Evolutionary conservation across 1,140 invertebrate genomes (phyloP), one percentile per base, ranked within the genome.

Genomic region (Drosophila ananassae): DNA sequence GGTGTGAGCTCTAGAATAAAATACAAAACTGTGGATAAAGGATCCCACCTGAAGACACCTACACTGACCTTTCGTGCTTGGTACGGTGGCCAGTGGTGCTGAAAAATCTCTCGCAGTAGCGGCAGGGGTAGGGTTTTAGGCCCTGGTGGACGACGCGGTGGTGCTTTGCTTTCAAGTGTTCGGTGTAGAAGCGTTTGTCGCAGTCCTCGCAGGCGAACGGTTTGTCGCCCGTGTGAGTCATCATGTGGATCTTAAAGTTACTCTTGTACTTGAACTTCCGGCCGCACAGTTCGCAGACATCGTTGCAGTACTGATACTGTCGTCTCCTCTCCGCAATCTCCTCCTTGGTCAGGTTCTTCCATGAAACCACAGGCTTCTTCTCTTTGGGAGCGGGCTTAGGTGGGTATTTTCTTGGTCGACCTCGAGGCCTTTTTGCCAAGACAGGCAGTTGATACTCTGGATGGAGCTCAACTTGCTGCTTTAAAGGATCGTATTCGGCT

Each of bases 261-360:
- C 17, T 44, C 41, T 44, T 44, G 13, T 17, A 44, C 41, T 21
- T 13, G 41, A 44, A 44, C 7, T 44, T 44, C 5, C 41, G 13
- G n/a, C 41, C 41, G 17, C 41, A 44, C 6, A 44, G 5, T 44
- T 44, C 41, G 41, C 41, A 44, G 6, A 44, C 41, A 21, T 21
- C n/a, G n/a, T 44, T 9, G 8, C 41, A 44, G n/a, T 21, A 17
- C 41, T 44, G 41, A 9, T 44, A 44, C 41, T 44, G n/a, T 6
- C n/a, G 41, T 7, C 8, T 44, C 41, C 41, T 5, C 13, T 44
- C 41, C 13, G 41, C 41, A 44, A 13, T 13, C 41, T 44, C n/a
- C 13, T 44, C 41, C 17, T 44, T 44, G 41, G n/a, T 21, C 3
- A 44, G 41, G n/a, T 44, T 44, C 17, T 44, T 44, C 41, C 41